phyloP scores from a whole-genome alignment of 2,113 vertebrate genomes.

The Catharus bicknelli region DNA sequence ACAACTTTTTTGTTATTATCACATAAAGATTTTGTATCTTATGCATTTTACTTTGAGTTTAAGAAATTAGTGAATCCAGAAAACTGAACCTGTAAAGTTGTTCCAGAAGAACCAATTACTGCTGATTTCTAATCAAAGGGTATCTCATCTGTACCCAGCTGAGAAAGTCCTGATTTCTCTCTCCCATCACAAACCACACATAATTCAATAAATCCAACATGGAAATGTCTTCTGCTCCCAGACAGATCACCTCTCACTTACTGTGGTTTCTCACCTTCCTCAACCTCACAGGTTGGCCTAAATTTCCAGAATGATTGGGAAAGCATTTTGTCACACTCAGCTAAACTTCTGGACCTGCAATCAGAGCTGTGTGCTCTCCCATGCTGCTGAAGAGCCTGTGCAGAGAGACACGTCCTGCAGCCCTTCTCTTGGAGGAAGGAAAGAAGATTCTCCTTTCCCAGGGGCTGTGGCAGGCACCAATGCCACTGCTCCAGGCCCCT shows the following conservation, averaged over 20 bases:
- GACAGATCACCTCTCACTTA: background rate
- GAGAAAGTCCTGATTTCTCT: background rate
- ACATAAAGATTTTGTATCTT: background rate
- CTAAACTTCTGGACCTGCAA: background rate
- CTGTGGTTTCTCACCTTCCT: background rate
- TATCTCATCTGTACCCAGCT: background rate
- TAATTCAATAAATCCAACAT: background rate
- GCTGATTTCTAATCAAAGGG: background rate
- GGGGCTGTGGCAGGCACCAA: background rate
- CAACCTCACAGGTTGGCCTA: background rate
- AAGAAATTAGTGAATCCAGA: background rate
- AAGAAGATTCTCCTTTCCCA: background rate
- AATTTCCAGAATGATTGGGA: background rate
- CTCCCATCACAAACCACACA: background rate
- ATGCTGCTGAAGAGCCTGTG: fast-evolving
- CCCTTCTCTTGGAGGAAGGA: fast-evolving
- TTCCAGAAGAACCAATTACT: background rate
- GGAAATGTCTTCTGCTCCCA: background rate
- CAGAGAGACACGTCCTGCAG: background rate
- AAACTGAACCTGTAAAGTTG: background rate
- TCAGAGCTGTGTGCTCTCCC: background rate
- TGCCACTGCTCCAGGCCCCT: background rate
- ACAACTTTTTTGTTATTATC: background rate
- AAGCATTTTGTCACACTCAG: background rate
- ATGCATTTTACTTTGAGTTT: background rate